Base-by-base conservation (phyloP, 2,113 vertebrate genomes). In the Otus sunia region DNA sequence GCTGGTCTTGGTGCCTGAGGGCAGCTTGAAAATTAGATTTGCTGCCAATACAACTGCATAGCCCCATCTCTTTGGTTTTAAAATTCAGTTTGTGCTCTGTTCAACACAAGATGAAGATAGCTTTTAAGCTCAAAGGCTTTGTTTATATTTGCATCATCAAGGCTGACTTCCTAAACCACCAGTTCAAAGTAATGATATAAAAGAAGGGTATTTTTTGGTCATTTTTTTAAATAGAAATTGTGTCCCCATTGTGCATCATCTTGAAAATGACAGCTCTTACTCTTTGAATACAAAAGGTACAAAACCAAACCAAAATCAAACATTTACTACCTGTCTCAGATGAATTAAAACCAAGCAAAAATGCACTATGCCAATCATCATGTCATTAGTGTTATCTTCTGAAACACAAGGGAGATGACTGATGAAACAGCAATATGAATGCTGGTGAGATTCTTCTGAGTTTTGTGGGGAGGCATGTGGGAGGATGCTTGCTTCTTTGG, bases 121-220 rank as follows among this genome's bases (percentile, higher is more conserved):
- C 47, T 93, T 93, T 96, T 94, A 84, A 91, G 32, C 26, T 86
- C 5, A 3, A 88, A 77, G 56, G 6, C 29, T 95, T 89, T 88
- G 41, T 93, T 96, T 93, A 62, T 85, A 78, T 85, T 94, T 96
- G 32, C 55, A 78, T 91, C 52, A 71, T 90, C 34, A 87, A 67
- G 27, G 21, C 52, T 81, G 52, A 37, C 20, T 97, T 96, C 56
- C 56, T 80, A 88, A 95, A 76, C 17, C 29, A 94, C 5, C 27
- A 55, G 72, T 89, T 94, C 63, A 78, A 90, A 94, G 82, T 7
- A 82, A 15, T 47, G 20, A 45, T 41, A 52, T 29, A 58, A 87
- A 91, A 71, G 12, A 90, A 41, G 1, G 4, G 1, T 39, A 6
- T 13, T 62, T 90, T 90, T 60, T 20, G 5, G 6, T 20, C 1